A percentile compares a stretch with the other conserved stretches of the same genome.
These are phyloP conservation scores for Sericinus montela DNA, from an alignment of 2,888 invertebrate species.

Conservation along the genomic window DNA sequence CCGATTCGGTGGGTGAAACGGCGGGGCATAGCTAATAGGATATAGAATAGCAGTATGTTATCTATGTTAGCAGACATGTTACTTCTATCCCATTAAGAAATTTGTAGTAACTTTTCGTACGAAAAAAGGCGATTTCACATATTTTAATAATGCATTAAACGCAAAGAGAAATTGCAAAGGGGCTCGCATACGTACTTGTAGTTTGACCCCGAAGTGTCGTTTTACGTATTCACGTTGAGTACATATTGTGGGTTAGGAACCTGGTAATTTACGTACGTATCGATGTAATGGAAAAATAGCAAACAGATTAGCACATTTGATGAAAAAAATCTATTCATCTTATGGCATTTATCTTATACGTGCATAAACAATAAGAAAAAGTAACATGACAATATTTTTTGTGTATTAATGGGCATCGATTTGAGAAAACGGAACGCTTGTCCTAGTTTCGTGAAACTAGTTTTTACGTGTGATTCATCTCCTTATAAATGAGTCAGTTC, in stretches of 20 bases:
- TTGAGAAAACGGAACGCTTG: conserved; percentile 1
- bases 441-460: conserved; percentile 9
- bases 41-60: no score
- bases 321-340: no score
- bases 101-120: conserved; percentile 11
- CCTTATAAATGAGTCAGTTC: conserved; percentile 5
- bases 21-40: no score
- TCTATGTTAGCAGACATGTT: no score
- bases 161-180: conserved; percentile 21
- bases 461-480: conserved; percentile 11
- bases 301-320: no score
- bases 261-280: neutral
- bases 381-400: no score
- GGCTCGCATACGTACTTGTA: conserved; percentile 7
- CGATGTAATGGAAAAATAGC: neutral
- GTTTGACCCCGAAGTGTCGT: conserved; percentile 19
- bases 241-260: conserved; percentile 14
- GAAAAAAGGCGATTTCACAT: conserved; percentile 20
- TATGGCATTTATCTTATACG: no score
- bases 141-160: conserved; percentile 22
- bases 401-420: neutral
- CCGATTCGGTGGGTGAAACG: no score
- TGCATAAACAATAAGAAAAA: no score
- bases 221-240: conserved; percentile 18
- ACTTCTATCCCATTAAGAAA: conserved; percentile 10